Evolutionary conservation across 2,113 vertebrate species (phyloP), one percentile per base, ranked within the genome.

Genomic region (Heliornis fulica): DNA sequence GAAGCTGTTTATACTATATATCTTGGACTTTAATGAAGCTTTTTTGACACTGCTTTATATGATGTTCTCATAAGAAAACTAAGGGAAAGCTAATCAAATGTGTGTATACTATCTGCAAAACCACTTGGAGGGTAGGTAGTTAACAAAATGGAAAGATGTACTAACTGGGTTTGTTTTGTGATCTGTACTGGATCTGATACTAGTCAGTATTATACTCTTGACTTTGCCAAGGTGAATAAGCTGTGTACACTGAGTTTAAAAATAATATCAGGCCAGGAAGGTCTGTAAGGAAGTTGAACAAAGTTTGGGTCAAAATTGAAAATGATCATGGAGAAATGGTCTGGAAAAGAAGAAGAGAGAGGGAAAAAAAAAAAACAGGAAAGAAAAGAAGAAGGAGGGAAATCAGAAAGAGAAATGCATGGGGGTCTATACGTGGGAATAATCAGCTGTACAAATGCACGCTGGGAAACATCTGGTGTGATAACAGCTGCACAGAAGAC

Each of bases 401-500:
- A 87, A 72, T 71, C 16, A 53, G 78, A 64, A 85, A 76, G 48
- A 50, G 14, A 64, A 93, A 78, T 60, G 31, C 13, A n/a, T 23
- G 8, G 13, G 34, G 43, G 38, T 80, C 25, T 74, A 20, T 86
- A 83, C 0, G 0, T 88, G 90, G 66, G 88, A 97, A 88, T 54
- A 75, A 86, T 83, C 57, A 77, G 65, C 59, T 57, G 38, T 66
- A 79, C 19, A 61, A 90, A 90, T 32, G 32, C 50, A 63, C 69
- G 83, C 84, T 85, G 64, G 40, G 57, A 86, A 93, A 92, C 92
- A 95, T 88, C 68, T 95, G 96, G 45, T 41, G 32, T 34, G 34
- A 77, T 16, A 92, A 41, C 66, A 94, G 83, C 85, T 86, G 68
- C 63, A 69, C 41, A 80, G 66, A 77, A 92, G 45, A 83, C 0